Evolutionary conservation across 2,888 invertebrate species (phyloP).

Genomic region (Erynnis tages): DNA sequence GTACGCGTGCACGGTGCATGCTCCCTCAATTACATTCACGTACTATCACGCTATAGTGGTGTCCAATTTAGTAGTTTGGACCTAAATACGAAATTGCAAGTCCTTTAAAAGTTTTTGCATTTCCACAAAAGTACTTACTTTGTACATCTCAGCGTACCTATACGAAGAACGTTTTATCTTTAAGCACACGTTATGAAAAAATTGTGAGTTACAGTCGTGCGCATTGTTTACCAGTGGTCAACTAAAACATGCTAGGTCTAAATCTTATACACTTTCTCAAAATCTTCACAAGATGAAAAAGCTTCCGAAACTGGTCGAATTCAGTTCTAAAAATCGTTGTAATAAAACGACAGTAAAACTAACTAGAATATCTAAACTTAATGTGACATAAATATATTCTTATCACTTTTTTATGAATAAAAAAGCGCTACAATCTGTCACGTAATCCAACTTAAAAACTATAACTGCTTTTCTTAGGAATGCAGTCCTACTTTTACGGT

Average conservation of each 20-base stretch:
- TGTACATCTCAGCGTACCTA: no score
- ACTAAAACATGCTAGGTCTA: no score
- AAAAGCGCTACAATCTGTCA: not conserved
- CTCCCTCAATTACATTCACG: constrained; percentile 56
- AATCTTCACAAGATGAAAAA: not conserved
- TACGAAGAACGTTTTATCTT: no score
- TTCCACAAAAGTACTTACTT: no score
- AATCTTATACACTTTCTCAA: no score
- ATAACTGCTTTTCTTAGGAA: constrained; percentile 17
- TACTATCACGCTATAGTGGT: constrained; percentile 37
- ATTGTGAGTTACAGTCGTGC: no score
- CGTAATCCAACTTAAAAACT: not conserved
- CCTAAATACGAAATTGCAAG: constrained; percentile 15
- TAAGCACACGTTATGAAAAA: no score
- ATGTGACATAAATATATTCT: constrained; percentile 5
- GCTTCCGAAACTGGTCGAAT: not conserved
- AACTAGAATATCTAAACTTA: not conserved
- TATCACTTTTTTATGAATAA: constrained; percentile 11
- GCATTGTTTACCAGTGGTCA: no score
- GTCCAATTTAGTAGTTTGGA: constrained; percentile 22
- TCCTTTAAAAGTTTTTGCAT: no score
- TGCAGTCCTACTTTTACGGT: constrained; percentile 11
- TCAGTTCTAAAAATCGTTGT: not conserved
- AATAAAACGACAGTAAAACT: constrained; percentile 9
- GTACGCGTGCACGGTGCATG: constrained; percentile 65